Conservation (phyloP, 2,888 invertebrate species). For the Phrixothrix hirtus region DNA sequence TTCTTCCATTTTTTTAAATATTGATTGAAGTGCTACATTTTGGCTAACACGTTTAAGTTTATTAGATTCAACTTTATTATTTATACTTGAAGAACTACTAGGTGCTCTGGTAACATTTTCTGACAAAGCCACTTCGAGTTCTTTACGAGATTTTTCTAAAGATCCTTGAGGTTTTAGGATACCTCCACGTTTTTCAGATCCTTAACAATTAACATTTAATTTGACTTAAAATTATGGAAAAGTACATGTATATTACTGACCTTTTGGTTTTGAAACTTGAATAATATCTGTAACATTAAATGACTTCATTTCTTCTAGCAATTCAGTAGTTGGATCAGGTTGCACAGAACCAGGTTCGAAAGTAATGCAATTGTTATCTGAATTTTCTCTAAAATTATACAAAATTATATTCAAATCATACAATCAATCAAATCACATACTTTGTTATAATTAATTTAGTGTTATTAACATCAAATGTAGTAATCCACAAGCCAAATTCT, state of each 20-base stretch:
- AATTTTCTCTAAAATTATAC: conserved; percentile 34
- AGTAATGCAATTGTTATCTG: conserved; percentile 42
- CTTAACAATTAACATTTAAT: conserved; percentile 6
- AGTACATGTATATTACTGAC: no score
- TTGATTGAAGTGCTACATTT: conserved; percentile 80
- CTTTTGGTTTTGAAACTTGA: conserved; percentile 36
- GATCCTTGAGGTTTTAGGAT: conserved; percentile 76
- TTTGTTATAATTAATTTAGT: conserved; percentile 35
- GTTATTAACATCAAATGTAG: conserved; percentile 56
- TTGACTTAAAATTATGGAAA: no score
- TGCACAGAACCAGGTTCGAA: conserved; percentile 55
- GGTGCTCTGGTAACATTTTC: conserved; percentile 2
- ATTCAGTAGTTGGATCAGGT: conserved; percentile 57
- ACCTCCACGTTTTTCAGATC: conserved; percentile 55
- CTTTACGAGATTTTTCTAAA: conserved; percentile 67
- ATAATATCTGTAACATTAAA: conserved; percentile 52
- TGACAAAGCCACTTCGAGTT: conserved; percentile 54
- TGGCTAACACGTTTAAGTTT: conserved; percentile 63
- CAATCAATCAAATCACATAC: no score
- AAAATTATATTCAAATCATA: background rate
- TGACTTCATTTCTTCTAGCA: conserved; percentile 62
- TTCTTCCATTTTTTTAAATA: conserved; percentile 72
- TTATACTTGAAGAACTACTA: conserved; percentile 10
- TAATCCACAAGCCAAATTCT: conserved; percentile 58
- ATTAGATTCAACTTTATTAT: conserved; percentile 30